phyloP scores from a whole-genome alignment of 1,140 invertebrate genomes.

The Spodoptera frugiperda region DNA sequence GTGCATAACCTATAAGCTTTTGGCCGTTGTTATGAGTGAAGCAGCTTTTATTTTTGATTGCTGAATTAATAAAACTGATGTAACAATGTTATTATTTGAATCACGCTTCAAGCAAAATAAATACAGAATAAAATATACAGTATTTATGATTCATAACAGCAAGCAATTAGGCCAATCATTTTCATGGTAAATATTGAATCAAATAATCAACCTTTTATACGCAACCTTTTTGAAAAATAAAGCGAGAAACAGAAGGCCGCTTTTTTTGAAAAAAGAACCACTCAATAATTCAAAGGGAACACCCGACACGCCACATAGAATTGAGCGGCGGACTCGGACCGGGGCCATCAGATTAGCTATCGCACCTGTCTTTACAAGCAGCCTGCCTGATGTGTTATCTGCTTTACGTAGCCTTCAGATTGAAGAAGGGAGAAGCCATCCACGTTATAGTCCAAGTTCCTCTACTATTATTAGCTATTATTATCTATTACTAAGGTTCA shows the following conservation, averaged over 20 bases:
- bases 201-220: not conserved
- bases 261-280: not conserved
- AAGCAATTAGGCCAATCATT: no score
- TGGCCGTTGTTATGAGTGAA: conserved; percentile 20
- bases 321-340: conserved; percentile 8
- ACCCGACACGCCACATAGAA: not conserved
- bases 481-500: no score
- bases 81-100: not conserved
- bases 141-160: no score
- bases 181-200: no score
- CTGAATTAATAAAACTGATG: not conserved
- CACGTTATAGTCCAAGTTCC: no score
- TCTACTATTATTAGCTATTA: no score
- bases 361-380: conserved; percentile 11
- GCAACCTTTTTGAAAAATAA: not conserved
- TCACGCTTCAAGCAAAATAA: no score
- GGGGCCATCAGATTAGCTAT: conserved; percentile 26
- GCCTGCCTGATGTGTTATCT: conserved; percentile 12
- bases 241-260: not conserved
- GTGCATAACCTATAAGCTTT: conserved; percentile 1
- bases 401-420: conserved; percentile 2
- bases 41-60: conserved; percentile 26
- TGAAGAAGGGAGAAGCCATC: no score
- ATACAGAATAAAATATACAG: no score
- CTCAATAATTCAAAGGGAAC: conserved; percentile 8